Percentiles rank a stretch among this genome's conserved stretches.
phyloP scores from a whole-genome alignment of 2,797 vertebrate species.

The Premnoplex brunnescens region DNA sequence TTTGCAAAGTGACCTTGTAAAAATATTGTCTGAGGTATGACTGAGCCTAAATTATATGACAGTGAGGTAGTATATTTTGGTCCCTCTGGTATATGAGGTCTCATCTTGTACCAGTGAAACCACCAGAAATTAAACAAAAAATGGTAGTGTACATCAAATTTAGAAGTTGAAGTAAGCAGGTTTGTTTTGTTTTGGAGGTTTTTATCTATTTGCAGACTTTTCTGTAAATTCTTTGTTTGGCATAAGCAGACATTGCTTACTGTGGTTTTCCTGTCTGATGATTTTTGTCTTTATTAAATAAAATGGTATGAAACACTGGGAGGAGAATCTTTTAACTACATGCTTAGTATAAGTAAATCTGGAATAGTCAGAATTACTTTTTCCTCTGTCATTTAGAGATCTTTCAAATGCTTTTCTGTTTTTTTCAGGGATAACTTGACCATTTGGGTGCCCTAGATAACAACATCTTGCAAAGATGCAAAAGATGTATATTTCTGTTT shows the following conservation, averaged over 20 bases:
- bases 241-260: constrained; percentile 12
- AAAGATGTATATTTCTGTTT: not conserved
- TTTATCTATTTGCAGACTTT: not conserved
- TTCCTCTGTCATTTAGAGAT: not conserved
- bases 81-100: constrained; percentile 65
- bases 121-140: constrained; percentile 61
- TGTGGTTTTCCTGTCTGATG: constrained; percentile 35
- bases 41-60: constrained; percentile 80
- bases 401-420: not conserved
- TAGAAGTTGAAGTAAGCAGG: constrained; percentile 46
- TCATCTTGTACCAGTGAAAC: constrained; percentile 68
- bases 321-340: not conserved
- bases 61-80: constrained; percentile 72
- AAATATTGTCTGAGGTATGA: constrained; percentile 82
- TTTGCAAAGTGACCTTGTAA: constrained; percentile 80
- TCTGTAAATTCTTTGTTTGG: constrained; percentile 26
- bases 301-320: not conserved
- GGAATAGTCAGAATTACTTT: not conserved
- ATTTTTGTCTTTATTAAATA: constrained; percentile 24
- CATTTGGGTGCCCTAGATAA: not conserved
- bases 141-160: constrained; percentile 47
- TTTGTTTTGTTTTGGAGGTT: not conserved
- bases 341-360: not conserved
- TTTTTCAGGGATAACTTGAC: not conserved
- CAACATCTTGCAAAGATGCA: not conserved